phyloP scores from a whole-genome alignment of 2,797 vertebrate species.

The Synanceia verrucosa region DNA sequence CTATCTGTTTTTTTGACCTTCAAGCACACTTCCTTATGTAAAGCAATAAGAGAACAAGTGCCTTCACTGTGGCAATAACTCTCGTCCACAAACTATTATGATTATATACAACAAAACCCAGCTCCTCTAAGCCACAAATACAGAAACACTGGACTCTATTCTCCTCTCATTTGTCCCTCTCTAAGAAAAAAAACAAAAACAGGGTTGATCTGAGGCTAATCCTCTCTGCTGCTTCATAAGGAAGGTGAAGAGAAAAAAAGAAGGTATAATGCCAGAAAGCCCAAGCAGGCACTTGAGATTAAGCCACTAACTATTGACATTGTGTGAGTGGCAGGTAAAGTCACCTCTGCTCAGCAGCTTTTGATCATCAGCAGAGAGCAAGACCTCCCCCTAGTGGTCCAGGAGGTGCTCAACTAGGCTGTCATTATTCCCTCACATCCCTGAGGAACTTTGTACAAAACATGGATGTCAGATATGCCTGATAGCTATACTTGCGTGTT shows the following conservation, averaged over 20 bases:
- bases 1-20: slow-evolving; percentile 31
- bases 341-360: slow-evolving; percentile 47
- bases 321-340: slow-evolving; percentile 72
- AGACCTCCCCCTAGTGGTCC: slow-evolving; percentile 67
- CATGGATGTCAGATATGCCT: slow-evolving; percentile 2
- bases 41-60: not conserved
- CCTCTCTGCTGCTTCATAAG: slow-evolving; percentile 41
- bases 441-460: not conserved
- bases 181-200: no score
- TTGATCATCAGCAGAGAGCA: slow-evolving; percentile 45
- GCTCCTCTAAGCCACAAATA: slow-evolving; percentile 26
- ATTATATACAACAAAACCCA: slow-evolving; percentile 42
- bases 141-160: slow-evolving; percentile 27
- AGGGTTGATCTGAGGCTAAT: slow-evolving; percentile 60
- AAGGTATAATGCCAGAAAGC: slow-evolving; percentile 54
- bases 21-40: slow-evolving; percentile 8
- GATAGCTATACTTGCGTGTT: slow-evolving; percentile 2
- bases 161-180: slow-evolving; percentile 38
- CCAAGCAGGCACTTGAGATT: slow-evolving; percentile 57
- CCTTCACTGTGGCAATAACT: not conserved
- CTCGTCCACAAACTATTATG: slow-evolving; percentile 13
- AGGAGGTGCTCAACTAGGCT: not conserved
- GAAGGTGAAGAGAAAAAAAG: slow-evolving; percentile 17
- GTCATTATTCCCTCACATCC: not conserved
- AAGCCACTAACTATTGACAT: slow-evolving; percentile 64